Conservation (phyloP, 2,113 vertebrate genomes). For the Poecilia latipinna region DNA sequence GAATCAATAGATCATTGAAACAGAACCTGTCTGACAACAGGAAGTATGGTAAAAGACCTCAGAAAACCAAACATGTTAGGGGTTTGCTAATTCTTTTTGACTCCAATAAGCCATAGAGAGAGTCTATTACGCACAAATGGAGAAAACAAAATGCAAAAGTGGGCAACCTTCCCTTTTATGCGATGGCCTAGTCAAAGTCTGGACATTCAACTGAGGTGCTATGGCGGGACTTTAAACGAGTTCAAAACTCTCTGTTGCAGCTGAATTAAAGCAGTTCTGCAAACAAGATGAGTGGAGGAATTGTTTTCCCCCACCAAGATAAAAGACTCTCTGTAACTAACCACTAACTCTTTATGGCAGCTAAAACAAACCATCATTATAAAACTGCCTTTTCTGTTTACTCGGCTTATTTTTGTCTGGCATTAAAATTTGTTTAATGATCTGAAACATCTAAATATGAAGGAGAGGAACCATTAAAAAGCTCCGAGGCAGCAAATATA, state of each 20-base stretch:
- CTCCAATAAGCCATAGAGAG: no score
- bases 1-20: no score
- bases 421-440: background rate
- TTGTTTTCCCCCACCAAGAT: background rate
- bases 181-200: background rate
- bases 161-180: no score
- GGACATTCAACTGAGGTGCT: background rate
- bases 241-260: background rate
- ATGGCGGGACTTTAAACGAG: background rate
- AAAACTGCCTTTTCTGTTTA: background rate
- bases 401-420: no score
- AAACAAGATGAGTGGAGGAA: background rate
- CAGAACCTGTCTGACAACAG: no score
- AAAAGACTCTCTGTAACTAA: background rate
- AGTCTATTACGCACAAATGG: no score
- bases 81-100: no score
- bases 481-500: no score
- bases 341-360: background rate
- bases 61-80: no score
- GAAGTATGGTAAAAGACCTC: no score
- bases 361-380: background rate
- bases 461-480: background rate
- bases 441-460: background rate
- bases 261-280: background rate
- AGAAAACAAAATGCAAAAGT: no score